These are phyloP conservation scores for Strigamia transsilvanica DNA, from an alignment of 2,888 invertebrate genomes.

Conservation along the genomic window DNA sequence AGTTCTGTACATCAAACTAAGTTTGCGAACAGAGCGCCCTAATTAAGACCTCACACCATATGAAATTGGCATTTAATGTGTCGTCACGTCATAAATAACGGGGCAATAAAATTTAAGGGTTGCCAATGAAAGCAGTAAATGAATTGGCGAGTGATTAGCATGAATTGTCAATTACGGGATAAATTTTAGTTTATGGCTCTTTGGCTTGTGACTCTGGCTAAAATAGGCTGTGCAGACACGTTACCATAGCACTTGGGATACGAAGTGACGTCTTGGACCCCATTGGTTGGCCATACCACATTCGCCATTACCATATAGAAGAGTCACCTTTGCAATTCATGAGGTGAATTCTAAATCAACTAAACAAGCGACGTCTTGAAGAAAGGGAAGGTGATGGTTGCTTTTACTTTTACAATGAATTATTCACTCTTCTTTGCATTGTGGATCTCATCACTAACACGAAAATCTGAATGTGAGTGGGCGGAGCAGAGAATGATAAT, in stretches of 20 bases:
- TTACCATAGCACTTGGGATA: not conserved
- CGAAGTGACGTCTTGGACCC: not conserved
- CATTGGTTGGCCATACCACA: not conserved
- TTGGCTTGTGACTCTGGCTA: not conserved
- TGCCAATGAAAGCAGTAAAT: conserved; percentile 16
- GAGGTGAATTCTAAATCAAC: conserved; percentile 53
- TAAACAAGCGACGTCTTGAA: conserved; percentile 44
- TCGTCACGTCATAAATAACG: conserved; percentile 2
- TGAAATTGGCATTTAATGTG: conserved; percentile 19
- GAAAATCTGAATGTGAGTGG: not conserved
- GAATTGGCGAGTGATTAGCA: conserved; percentile 33
- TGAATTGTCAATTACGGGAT: not conserved
- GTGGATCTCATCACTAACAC: conserved; percentile 30
- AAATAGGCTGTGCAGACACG: not conserved
- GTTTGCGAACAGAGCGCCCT: not conserved
- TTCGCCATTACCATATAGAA: conserved; percentile 51
- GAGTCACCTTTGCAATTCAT: conserved; percentile 52
- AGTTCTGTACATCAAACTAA: not conserved
- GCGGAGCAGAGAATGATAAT: not conserved
- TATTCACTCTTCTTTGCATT: conserved; percentile 28
- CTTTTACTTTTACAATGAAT: conserved; percentile 37
- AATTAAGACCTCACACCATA: conserved; percentile 24
- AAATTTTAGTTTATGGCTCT: not conserved
- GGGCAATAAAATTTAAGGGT: conserved; percentile 27
- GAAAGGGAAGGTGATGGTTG: conserved; percentile 21